Conservation (phyloP, 92 coral and sea anemone species). For the Phenganax stokvisi region DNA sequence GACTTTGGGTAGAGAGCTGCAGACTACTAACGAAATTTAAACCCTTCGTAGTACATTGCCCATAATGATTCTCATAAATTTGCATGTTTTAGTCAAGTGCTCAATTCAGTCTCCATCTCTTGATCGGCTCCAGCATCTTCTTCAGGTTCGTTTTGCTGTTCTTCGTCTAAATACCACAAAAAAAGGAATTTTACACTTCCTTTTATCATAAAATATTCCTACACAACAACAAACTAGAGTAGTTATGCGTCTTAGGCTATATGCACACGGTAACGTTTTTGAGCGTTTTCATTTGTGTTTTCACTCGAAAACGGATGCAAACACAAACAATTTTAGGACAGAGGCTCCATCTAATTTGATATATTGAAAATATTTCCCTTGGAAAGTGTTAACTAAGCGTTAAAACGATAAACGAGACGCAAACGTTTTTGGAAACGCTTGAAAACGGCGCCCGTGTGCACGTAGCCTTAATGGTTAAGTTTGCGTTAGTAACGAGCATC, state of each 20-base stretch:
- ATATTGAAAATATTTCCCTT: not conserved
- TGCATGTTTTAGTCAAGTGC: not conserved
- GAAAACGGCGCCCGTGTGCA: too few species aligned
- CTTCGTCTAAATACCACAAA: conserved; percentile 27
- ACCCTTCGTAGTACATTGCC: not conserved
- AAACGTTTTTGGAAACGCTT: too few species aligned
- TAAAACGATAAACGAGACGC: not conserved
- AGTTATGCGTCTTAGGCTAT: too few species aligned
- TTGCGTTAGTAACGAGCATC: not conserved
- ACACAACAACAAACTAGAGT: too few species aligned
- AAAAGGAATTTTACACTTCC: too few species aligned
- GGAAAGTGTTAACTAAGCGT: not conserved
- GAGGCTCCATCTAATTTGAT: not conserved
- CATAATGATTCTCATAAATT: not conserved
- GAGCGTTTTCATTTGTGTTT: too few species aligned
- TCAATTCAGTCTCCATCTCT: conserved; percentile 34
- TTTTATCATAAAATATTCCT: too few species aligned
- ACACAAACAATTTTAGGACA: too few species aligned
- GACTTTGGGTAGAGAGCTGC: too few species aligned
- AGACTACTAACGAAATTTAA: not conserved
- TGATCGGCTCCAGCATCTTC: conserved; percentile 20
- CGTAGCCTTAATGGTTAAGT: too few species aligned
- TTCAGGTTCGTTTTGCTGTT: conserved; percentile 7
- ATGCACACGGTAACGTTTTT: too few species aligned
- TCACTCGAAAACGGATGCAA: too few species aligned